phyloP scores from a whole-genome alignment of 2,797 vertebrate species.

The Onychomys leucogaster region DNA sequence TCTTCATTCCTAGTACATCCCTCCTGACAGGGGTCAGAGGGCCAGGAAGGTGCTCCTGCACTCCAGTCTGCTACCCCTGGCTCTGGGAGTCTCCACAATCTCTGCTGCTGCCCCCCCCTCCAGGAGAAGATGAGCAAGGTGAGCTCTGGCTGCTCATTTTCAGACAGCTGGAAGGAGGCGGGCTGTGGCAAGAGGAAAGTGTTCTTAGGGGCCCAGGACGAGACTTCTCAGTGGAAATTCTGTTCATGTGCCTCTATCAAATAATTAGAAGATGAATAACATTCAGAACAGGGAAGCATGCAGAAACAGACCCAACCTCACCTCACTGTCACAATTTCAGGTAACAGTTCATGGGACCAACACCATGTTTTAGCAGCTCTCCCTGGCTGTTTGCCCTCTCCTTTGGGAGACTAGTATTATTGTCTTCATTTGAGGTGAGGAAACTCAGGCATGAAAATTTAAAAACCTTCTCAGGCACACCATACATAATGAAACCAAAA shows the following conservation, averaged over 20 bases:
- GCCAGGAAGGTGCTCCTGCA: background rate
- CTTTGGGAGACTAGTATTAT: background rate
- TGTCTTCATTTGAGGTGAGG: constrained; percentile 16
- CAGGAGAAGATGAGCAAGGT: background rate
- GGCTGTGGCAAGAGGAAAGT: background rate
- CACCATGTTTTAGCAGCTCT: background rate
- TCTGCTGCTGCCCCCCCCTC: background rate
- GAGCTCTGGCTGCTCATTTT: background rate
- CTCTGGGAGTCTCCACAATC: background rate
- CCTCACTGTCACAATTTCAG: background rate
- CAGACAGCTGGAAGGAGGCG: background rate
- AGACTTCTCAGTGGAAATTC: background rate
- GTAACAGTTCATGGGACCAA: background rate
- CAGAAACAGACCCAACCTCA: background rate
- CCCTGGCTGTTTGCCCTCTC: background rate
- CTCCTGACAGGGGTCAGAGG: background rate
- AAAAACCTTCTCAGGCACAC: background rate
- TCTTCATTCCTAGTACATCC: no score
- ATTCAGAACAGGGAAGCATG: background rate
- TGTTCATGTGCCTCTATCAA: background rate
- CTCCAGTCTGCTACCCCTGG: background rate
- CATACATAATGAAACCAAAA: constrained; percentile 7
- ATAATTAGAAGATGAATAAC: constrained; percentile 23
- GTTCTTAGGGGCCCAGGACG: background rate
- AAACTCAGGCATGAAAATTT: background rate